Evolutionary conservation across 1,140 invertebrate genomes (phyloP).

Genomic region (Tetramorium simillimum): DNA sequence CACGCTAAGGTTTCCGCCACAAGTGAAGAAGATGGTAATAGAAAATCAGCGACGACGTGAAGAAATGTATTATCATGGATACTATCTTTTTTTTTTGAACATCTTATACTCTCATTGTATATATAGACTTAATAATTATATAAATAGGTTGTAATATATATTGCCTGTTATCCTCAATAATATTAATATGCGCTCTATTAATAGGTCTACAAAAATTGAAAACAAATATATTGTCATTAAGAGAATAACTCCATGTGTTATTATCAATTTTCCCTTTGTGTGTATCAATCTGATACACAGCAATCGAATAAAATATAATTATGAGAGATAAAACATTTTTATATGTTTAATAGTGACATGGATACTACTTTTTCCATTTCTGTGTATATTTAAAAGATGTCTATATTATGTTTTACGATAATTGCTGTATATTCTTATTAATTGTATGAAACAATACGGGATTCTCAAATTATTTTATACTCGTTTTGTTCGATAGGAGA

Average conservation of each 20-base stretch:
- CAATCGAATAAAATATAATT: background rate
- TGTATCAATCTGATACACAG: background rate
- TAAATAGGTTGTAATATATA: slow-evolving; percentile 79
- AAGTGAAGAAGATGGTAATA: slow-evolving; percentile 1
- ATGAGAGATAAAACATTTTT: too few relatives aligned
- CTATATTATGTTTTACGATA: background rate
- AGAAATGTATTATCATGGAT: slow-evolving; percentile 10
- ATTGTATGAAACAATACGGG: background rate
- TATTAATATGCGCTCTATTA: slow-evolving; percentile 79
- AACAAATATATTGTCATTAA: slow-evolving; percentile 81
- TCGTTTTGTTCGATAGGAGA: background rate
- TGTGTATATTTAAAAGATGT: too few relatives aligned
- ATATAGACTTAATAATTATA: slow-evolving; percentile 55
- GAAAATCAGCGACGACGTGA: background rate
- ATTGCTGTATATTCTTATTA: background rate
- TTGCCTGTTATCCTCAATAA: slow-evolving; percentile 84
- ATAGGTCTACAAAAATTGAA: slow-evolving; percentile 74
- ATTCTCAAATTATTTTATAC: background rate
- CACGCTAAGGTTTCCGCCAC: slow-evolving; percentile 22
- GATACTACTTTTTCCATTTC: too few relatives aligned
- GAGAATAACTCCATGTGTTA: slow-evolving; percentile 58
- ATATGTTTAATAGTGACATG: too few relatives aligned
- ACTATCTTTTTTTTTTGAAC: slow-evolving; percentile 47
- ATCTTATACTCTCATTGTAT: slow-evolving; percentile 71
- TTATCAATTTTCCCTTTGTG: background rate